Conservation (phyloP, 1,140 invertebrate genomes). For the Drosophila kurseongensis region DNA sequence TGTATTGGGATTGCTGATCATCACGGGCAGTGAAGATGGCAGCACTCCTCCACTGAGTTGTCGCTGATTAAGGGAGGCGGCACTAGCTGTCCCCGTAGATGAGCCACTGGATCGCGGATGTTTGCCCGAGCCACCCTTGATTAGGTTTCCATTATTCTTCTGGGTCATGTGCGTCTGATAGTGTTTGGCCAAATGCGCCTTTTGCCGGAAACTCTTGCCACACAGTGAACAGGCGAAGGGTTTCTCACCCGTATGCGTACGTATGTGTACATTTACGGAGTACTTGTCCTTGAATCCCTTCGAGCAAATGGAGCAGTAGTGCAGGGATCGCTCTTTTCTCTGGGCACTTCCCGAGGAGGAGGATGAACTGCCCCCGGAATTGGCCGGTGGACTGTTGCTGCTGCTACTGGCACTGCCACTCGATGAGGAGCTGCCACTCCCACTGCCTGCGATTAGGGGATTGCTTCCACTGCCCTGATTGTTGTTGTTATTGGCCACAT, state of each 20-base stretch:
- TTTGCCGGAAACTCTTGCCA: conserved; percentile 96
- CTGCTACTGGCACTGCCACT: conserved; percentile 77
- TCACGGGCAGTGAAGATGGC: conserved; percentile 44
- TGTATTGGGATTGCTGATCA: conserved; percentile 68
- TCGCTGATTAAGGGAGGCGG: conserved; percentile 45
- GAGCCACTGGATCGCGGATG: conserved; percentile 56
- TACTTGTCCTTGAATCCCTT: conserved; percentile 98
- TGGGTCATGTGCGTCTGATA: conserved; percentile 97
- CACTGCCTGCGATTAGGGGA: conserved; percentile 69
- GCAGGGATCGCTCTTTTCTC: conserved; percentile 93
- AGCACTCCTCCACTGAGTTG: conserved; percentile 24
- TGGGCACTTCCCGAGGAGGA: conserved; percentile 83
- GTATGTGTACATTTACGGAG: conserved; percentile 95
- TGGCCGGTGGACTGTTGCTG: conserved; percentile 67
- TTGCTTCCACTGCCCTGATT: conserved; percentile 82
- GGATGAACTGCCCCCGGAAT: conserved; percentile 59
- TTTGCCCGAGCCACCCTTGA: conserved; percentile 70
- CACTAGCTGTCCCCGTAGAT: conserved; percentile 13
- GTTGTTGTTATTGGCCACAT: conserved; percentile 74
- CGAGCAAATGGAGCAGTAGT: conserved; percentile 95
- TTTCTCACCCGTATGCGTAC: conserved; percentile 94
- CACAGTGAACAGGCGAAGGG: conserved; percentile 95
- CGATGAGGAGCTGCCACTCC: conserved; percentile 56
- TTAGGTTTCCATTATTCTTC: conserved; percentile 86
- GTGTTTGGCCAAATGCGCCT: conserved; percentile 98